Percentiles rank a stretch among this genome's conserved stretches.
phyloP scores from a whole-genome alignment of 2,888 invertebrate species.

The Allophyes oxyacanthae region DNA sequence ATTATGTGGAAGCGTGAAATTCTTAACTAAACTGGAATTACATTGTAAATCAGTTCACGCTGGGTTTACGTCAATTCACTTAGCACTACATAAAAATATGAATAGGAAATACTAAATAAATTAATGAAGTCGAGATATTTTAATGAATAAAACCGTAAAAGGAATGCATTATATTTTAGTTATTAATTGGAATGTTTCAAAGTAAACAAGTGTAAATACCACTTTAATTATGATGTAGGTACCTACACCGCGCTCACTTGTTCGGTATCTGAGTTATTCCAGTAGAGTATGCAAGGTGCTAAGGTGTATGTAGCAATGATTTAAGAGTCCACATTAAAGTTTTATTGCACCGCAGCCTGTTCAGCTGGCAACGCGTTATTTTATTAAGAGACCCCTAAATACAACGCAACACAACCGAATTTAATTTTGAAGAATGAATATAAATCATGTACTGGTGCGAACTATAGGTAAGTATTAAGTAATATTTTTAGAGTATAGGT shows the following conservation, averaged over 20 bases:
- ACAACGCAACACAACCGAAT: constrained; percentile 28
- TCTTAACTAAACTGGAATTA: constrained; percentile 66
- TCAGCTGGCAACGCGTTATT: constrained; percentile 45
- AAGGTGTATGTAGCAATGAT: constrained; percentile 60
- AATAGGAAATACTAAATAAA: constrained; percentile 25
- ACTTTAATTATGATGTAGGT: neutral
- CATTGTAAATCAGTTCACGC: constrained; percentile 66
- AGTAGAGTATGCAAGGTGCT: constrained; percentile 44
- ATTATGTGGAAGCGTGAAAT: constrained; percentile 74
- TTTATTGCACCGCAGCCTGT: constrained; percentile 55
- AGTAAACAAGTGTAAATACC: neutral
- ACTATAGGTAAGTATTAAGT: constrained; percentile 1
- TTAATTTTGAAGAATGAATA: constrained; percentile 26
- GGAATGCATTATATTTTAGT: no score
- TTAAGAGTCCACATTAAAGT: constrained; percentile 66
- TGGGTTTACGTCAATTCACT: constrained; percentile 53
- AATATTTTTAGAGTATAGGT: no score
- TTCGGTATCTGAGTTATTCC: constrained; percentile 30
- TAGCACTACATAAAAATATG: constrained; percentile 45
- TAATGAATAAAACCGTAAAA: neutral
- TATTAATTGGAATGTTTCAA: no score
- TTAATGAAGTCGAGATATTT: constrained; percentile 14
- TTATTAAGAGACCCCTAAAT: constrained; percentile 39
- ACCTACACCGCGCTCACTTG: neutral
- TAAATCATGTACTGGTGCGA: constrained; percentile 11